A percentile compares a stretch with the other conserved stretches of the same genome.
Conservation (phyloP, 2,888 invertebrate genomes). For the Isoperla grammatica region DNA sequence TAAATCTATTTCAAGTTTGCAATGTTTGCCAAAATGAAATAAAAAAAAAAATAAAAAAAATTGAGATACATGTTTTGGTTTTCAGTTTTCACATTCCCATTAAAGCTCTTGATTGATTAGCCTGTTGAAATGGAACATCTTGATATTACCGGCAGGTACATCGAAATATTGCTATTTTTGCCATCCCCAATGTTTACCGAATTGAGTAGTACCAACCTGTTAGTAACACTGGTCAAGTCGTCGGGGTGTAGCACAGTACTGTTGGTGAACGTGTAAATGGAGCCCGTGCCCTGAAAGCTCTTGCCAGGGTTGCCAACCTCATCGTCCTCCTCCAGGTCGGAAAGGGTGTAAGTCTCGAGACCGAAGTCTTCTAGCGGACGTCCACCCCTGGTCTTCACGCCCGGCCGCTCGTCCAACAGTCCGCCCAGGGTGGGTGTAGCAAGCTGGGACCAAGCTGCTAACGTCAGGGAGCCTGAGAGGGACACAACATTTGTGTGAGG, state of each 20-base stretch:
- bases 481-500: no score
- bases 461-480: constrained; percentile 65
- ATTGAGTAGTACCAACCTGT: constrained; percentile 36
- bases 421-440: constrained; percentile 92
- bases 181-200: no score
- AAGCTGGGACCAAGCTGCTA: constrained; percentile 91
- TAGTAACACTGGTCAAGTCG: constrained; percentile 66
- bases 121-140: no score
- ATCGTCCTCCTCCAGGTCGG: constrained; percentile 65
- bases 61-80: no score
- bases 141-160: no score
- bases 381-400: constrained; percentile 78
- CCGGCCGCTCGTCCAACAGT: constrained; percentile 83
- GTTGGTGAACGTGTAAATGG: constrained; percentile 81
- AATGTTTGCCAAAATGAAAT: no score
- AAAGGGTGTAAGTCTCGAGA: constrained; percentile 59
- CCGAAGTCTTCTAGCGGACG: constrained; percentile 70
- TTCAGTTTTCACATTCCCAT: no score
- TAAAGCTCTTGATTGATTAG: no score
- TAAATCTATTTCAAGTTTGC: no score
- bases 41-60: no score
- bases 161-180: no score
- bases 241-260: constrained; percentile 87
- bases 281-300: constrained; percentile 64
- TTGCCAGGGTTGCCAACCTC: constrained; percentile 63